Evolutionary conservation across 1,140 invertebrate species (phyloP).

Genomic region (Bathynomus jamesi): DNA sequence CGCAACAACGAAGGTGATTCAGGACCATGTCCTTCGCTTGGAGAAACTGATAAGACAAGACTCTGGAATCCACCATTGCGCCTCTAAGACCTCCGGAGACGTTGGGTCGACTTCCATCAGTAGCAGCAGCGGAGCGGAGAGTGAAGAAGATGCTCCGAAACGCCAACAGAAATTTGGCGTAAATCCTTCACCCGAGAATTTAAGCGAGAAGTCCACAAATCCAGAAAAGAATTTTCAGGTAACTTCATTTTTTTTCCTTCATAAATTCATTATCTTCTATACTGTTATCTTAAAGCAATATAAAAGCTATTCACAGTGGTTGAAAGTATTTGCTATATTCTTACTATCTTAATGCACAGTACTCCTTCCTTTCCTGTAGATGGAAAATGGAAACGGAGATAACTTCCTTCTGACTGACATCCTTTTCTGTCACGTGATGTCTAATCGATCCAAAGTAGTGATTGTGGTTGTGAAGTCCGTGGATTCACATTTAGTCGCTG

Average conservation of each 20-base stretch:
- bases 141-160: constrained; percentile 6
- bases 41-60: constrained; percentile 8
- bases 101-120: constrained; percentile 1
- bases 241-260: too few relatives aligned
- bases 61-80: not conserved
- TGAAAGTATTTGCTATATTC: too few relatives aligned
- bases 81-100: not conserved
- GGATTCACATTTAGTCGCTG: not conserved
- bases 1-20: constrained; percentile 9
- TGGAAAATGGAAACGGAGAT: not conserved
- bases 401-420: constrained; percentile 16
- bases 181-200: too few relatives aligned
- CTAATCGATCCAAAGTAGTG: constrained; percentile 10
- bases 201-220: too few relatives aligned
- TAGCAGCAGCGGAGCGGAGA: constrained; percentile 11
- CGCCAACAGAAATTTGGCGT: not conserved
- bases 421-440: constrained; percentile 17
- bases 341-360: too few relatives aligned
- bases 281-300: too few relatives aligned
- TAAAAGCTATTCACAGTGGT: too few relatives aligned
- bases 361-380: too few relatives aligned
- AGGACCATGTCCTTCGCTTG: constrained; percentile 12
- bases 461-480: constrained; percentile 9
- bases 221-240: too few relatives aligned
- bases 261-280: too few relatives aligned